Base-by-base conservation (phyloP, 2,113 vertebrate species). In the Salvelinus namaycush region DNA sequence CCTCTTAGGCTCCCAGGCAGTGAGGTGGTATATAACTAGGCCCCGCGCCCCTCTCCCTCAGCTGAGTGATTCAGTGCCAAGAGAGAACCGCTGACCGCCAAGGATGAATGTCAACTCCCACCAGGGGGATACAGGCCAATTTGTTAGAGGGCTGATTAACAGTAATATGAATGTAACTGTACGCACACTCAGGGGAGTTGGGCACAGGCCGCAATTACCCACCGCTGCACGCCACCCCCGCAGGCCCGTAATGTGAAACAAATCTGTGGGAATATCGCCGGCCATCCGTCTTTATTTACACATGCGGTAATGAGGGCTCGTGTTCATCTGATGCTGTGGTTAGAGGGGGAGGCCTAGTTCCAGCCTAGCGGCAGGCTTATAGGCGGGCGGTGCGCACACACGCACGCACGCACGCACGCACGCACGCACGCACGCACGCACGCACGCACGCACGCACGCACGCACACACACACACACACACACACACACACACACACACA, bases 81-180 rank as follows among this genome's bases (percentile, higher is more conserved):
- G 81, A 80, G 72, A 66, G 77, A 80, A 79, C 73, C 59, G 75
- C 57, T 80, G 74, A 81, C 82, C 69, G n/a, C 86, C 73, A 86
- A 93, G 82, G 87, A 89, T 85, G 78, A 90, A 89, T 77, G 89
- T 24, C 68, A 93, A 89, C 86, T 86, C 84, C 87, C 87, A 83
- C 83, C 77, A 44, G 83, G 83, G 39, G 90, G 92, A 89, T 90
- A 87, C 87, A 87, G 87, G 88, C 95, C 92, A 91, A 92, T 95
- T 94, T 96, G 93, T 94, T 92, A 94, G 88, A 79, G 83, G 88
- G 93, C 91, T 92, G 93, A 94, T 95, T 93, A 94, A 93, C 85
- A 89, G 90, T 95, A 94, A 95, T 94, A 95, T 94, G 94, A 93
- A 94, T 93, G 89, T 91, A 92, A 94, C 90, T 94, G 91, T 94